Evolutionary conservation across 92 coral and sea anemone genomes (phyloP).

Genomic region (Blastomussa wellsi): DNA sequence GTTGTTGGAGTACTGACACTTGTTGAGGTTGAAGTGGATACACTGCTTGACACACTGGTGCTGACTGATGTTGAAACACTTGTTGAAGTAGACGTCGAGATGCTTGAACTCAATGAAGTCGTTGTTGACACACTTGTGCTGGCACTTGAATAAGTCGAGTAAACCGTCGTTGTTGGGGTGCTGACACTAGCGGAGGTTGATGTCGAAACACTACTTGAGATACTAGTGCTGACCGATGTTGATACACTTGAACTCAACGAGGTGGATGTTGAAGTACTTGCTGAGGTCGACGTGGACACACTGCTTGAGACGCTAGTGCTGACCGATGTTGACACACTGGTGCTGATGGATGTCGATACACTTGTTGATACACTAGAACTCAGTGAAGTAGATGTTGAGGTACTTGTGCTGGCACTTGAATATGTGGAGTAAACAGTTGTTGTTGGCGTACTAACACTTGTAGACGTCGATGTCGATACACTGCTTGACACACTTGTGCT

Average conservation of each 20-base stretch:
- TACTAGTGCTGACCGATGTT: neutral
- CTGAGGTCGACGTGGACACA: neutral
- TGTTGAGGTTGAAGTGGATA: neutral
- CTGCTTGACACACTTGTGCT: neutral
- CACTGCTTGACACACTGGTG: conserved; percentile 9
- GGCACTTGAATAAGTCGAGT: neutral
- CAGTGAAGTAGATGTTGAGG: neutral
- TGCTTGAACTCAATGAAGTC: neutral
- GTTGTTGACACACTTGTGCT: neutral
- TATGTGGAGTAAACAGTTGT: neutral
- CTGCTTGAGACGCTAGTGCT: too few species aligned
- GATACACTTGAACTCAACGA: neutral
- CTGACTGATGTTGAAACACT: neutral
- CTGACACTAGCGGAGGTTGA: conserved; percentile 17
- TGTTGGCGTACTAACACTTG: neutral
- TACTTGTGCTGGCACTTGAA: neutral
- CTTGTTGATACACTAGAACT: neutral
- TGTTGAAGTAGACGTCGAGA: neutral
- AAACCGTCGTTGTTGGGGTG: conserved; percentile 15
- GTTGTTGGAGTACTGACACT: conserved; percentile 12
- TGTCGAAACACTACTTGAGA: conserved; percentile 6
- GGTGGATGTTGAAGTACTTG: conserved; percentile 3
- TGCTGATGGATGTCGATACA: too few species aligned
- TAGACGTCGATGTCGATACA: too few species aligned
- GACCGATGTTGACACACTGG: neutral